Percentiles rank a stretch among this genome's conserved stretches.
These are phyloP conservation scores for Drosophila demipolita DNA, from an alignment of 2,888 invertebrate species.

Conservation along the genomic window DNA sequence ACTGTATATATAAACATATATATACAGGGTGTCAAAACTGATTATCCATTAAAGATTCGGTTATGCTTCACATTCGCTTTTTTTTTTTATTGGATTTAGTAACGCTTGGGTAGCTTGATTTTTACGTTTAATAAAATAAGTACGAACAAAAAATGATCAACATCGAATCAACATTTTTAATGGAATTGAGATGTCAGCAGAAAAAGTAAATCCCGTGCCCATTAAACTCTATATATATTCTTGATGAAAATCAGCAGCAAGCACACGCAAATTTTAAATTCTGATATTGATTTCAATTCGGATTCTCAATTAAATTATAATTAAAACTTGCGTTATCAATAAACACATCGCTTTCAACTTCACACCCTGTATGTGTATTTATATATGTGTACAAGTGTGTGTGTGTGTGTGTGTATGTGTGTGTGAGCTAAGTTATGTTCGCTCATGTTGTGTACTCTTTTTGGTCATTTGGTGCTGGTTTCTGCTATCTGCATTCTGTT, in stretches of 20 bases:
- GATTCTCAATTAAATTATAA: neutral
- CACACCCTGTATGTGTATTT: slow-evolving; percentile 7
- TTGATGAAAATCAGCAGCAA: neutral
- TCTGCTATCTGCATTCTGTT: slow-evolving; percentile 2
- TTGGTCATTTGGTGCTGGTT: slow-evolving; percentile 36
- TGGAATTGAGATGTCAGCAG: neutral
- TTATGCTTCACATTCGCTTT: no score
- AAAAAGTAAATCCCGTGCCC: neutral
- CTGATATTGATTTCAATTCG: neutral
- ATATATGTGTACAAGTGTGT: slow-evolving; percentile 5
- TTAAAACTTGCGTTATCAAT: neutral
- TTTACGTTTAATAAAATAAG: neutral
- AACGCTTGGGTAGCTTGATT: no score
- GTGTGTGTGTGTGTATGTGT: slow-evolving; percentile 22
- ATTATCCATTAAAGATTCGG: neutral
- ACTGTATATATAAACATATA: slow-evolving; percentile 18
- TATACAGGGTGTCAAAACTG: neutral
- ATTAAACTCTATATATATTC: neutral
- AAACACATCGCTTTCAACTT: no score
- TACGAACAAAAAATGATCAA: neutral
- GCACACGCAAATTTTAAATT: neutral
- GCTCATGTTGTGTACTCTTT: slow-evolving; percentile 50
- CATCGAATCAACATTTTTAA: neutral
- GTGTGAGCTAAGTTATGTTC: slow-evolving; percentile 20
- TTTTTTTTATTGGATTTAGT: no score